Percentiles rank a stretch among this genome's conserved stretches.
These are phyloP conservation scores for Semicossyphus pulcher DNA, from an alignment of 2,113 vertebrate genomes.

Conservation along the genomic window DNA sequence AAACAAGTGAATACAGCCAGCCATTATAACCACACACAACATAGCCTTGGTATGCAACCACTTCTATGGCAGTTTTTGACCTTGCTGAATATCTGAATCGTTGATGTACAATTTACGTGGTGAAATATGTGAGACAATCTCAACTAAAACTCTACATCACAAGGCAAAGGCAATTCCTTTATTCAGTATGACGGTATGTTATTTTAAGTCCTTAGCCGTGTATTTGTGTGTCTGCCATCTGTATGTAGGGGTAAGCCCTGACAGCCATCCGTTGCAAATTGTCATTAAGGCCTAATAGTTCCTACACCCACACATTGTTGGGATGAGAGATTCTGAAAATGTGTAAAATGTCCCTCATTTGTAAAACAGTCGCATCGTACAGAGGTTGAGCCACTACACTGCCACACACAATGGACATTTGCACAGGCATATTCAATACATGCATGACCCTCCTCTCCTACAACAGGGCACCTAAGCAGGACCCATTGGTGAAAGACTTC, in stretches of 20 bases:
- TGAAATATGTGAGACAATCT: too few species aligned
- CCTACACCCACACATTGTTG: slow-evolving; percentile 38
- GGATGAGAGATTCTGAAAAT: slow-evolving; percentile 58
- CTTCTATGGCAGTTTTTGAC: neutral
- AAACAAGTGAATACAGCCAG: too few species aligned
- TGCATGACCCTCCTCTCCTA: slow-evolving; percentile 9
- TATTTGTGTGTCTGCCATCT: slow-evolving; percentile 21
- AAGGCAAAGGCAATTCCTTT: too few species aligned
- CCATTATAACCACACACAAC: too few species aligned
- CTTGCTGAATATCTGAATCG: neutral
- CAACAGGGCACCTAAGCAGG: slow-evolving; percentile 25
- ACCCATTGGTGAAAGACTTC: slow-evolving; percentile 48
- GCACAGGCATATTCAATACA: slow-evolving; percentile 27
- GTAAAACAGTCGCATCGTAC: slow-evolving; percentile 32
- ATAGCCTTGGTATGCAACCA: neutral
- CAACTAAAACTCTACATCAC: neutral
- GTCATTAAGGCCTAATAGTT: slow-evolving; percentile 58
- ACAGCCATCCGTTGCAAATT: slow-evolving; percentile 22
- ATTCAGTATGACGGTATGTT: too few species aligned
- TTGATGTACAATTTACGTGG: too few species aligned
- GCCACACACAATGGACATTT: slow-evolving; percentile 46
- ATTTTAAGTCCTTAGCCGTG: too few species aligned
- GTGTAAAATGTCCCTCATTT: slow-evolving; percentile 52
- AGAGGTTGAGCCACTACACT: slow-evolving; percentile 40
- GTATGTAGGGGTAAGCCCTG: slow-evolving; percentile 8